Conservation (phyloP, 2,888 invertebrate species). For the Mechanitis mazaeus region DNA sequence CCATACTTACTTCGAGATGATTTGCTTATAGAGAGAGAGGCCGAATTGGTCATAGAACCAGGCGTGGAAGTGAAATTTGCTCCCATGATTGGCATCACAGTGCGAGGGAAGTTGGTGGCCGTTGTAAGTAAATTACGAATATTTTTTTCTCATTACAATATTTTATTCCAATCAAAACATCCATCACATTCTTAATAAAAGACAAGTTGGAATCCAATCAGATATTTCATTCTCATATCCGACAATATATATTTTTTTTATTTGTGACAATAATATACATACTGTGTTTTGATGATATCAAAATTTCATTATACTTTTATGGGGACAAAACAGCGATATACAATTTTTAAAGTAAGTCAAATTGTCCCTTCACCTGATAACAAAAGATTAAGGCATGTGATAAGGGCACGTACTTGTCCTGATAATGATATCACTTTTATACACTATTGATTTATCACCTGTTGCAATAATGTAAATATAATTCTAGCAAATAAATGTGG, state of each 20-base stretch:
- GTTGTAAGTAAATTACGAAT: slow-evolving; percentile 80
- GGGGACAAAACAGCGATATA: background rate
- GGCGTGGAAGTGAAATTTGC: slow-evolving; percentile 94
- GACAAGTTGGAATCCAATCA: background rate
- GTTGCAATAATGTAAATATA: slow-evolving; percentile 22
- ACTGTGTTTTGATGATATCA: too few relatives aligned
- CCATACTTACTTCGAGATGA: slow-evolving; percentile 89
- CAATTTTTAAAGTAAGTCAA: slow-evolving; percentile 3
- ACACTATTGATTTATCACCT: slow-evolving; percentile 64
- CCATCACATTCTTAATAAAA: background rate
- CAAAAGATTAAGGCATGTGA: slow-evolving; percentile 55
- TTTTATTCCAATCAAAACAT: background rate
- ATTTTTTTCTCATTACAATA: background rate
- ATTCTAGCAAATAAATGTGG: background rate
- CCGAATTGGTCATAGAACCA: slow-evolving; percentile 89
- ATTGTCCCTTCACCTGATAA: slow-evolving; percentile 45
- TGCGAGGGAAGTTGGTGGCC: slow-evolving; percentile 91
- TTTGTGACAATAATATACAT: too few relatives aligned
- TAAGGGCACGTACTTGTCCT: slow-evolving; percentile 46
- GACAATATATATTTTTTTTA: too few relatives aligned
- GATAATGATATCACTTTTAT: slow-evolving; percentile 52
- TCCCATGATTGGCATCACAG: slow-evolving; percentile 94
- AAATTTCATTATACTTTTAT: too few relatives aligned
- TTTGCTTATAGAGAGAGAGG: slow-evolving; percentile 85
- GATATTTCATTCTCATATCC: background rate